A percentile compares a stretch with the other conserved stretches of the same genome.
These are phyloP conservation scores for Drosophila basisetae DNA, from an alignment of 2,888 invertebrate genomes.

Conservation along the genomic window DNA sequence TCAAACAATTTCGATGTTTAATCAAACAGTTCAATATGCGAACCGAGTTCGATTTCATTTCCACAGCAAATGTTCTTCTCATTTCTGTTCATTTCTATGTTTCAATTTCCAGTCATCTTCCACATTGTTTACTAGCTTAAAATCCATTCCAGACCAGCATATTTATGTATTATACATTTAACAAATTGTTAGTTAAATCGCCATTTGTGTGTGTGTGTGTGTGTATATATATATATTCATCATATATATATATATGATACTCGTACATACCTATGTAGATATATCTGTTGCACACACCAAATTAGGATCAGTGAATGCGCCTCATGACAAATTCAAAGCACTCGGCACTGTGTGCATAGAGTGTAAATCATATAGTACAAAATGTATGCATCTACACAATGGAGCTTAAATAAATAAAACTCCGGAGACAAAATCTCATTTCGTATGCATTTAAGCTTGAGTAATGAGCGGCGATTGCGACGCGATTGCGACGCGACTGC, in stretches of 20 bases:
- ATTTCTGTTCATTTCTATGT: neutral
- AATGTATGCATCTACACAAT: constrained; percentile 53
- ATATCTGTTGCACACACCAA: constrained; percentile 20
- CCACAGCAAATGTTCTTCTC: neutral
- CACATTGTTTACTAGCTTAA: no score
- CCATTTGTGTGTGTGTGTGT: constrained; percentile 10
- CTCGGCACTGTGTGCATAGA: constrained; percentile 41
- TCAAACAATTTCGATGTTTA: neutral
- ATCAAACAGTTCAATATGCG: neutral
- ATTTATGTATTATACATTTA: neutral
- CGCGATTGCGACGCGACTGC: constrained; percentile 30
- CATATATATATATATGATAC: neutral
- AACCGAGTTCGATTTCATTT: neutral
- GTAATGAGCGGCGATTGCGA: constrained; percentile 57
- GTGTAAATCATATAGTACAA: constrained; percentile 68
- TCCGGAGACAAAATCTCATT: constrained; percentile 71
- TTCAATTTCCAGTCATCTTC: constrained; percentile 3
- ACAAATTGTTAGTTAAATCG: constrained; percentile 1
- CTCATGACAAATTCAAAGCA: constrained; percentile 58
- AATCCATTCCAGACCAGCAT: no score
- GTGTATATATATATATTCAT: constrained; percentile 16
- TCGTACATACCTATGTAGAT: constrained; percentile 2
- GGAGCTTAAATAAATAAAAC: constrained; percentile 60
- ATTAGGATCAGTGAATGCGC: constrained; percentile 28
- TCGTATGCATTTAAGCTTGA: constrained; percentile 81